Percentiles rank a stretch among this genome's conserved stretches.
phyloP scores from a whole-genome alignment of 2,797 vertebrate genomes.

The Acipenser transmontanus region DNA sequence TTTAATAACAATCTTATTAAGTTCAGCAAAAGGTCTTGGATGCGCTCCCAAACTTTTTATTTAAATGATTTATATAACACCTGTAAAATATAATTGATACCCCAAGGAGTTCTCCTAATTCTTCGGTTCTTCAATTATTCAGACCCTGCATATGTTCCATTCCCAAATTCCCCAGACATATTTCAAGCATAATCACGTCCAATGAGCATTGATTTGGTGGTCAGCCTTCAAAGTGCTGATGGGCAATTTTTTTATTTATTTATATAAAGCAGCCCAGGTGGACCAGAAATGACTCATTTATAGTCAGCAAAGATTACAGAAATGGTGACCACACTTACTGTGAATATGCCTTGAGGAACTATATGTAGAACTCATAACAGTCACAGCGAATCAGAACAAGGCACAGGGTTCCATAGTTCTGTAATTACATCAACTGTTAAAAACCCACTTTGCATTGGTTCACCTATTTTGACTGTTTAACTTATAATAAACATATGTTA shows the following conservation, averaged over 20 bases:
- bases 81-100: constrained; percentile 10
- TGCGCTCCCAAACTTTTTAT: constrained; percentile 1
- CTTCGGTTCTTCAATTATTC: constrained; percentile 5
- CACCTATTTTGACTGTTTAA: too few relatives aligned
- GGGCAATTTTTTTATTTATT: background rate
- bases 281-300: too few relatives aligned
- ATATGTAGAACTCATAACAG: too few relatives aligned
- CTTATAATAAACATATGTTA: too few relatives aligned
- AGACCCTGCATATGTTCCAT: background rate
- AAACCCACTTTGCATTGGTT: too few relatives aligned
- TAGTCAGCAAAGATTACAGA: too few relatives aligned
- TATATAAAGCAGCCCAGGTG: too few relatives aligned
- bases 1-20: background rate
- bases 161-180: background rate
- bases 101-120: background rate
- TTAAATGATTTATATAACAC: background rate
- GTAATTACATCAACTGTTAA: too few relatives aligned
- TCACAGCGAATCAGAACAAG: too few relatives aligned
- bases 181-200: background rate
- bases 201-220: background rate
- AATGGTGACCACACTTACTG: too few relatives aligned
- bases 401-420: too few relatives aligned
- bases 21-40: background rate
- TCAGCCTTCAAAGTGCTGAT: background rate
- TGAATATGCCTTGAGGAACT: too few relatives aligned